Conservation (phyloP, 1,140 invertebrate genomes). For the Drosophila willistoni region DNA sequence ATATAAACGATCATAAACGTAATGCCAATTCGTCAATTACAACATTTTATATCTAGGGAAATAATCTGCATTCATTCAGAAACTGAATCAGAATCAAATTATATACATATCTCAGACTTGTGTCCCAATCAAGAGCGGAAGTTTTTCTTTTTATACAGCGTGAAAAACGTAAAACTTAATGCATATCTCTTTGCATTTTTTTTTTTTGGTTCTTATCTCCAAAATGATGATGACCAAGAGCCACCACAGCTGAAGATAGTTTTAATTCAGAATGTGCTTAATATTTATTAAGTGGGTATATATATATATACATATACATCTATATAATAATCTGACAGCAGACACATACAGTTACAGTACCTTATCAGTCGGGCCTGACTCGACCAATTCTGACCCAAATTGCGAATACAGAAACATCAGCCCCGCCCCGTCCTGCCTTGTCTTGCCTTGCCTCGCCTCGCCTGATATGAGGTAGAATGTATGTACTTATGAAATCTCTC, state of each 20-base stretch:
- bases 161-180: neutral
- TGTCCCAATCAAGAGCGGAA: constrained; percentile 34
- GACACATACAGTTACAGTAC: constrained; percentile 8
- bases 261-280: constrained; percentile 41
- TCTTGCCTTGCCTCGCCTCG: constrained; percentile 36
- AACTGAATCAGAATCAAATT: constrained; percentile 36
- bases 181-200: neutral
- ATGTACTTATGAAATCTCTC: constrained; percentile 36
- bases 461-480: constrained; percentile 69
- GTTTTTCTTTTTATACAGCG: neutral
- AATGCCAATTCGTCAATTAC: constrained; percentile 15
- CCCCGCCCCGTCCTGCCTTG: constrained; percentile 35
- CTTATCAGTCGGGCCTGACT: constrained; percentile 70
- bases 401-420: constrained; percentile 39
- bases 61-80: neutral
- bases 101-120: neutral
- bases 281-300: constrained; percentile 10
- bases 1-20: neutral
- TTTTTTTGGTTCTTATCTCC: neutral
- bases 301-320: neutral
- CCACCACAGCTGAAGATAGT: constrained; percentile 30
- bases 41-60: constrained; percentile 1
- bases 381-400: constrained; percentile 75
- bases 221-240: constrained; percentile 8
- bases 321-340: constrained; percentile 1